A percentile compares a stretch with the other conserved stretches of the same genome.
phyloP scores from a whole-genome alignment of 2,797 vertebrate genomes.

The Sarcoramphus papa region DNA sequence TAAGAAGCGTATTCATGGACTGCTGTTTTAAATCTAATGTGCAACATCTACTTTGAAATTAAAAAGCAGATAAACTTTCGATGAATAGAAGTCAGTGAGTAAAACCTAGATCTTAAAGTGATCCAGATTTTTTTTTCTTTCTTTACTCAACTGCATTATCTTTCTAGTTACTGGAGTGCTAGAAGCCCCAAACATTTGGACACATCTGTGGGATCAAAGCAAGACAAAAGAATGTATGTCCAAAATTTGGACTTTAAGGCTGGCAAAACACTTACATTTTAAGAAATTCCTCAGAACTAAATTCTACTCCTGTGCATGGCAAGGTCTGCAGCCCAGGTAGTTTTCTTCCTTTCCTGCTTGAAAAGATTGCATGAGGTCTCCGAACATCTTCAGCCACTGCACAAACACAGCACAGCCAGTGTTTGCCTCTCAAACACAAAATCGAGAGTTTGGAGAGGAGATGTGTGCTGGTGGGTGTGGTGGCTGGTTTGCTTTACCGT shows the following conservation, averaged over 20 bases:
- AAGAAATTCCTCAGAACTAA: background rate
- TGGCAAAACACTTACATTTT: background rate
- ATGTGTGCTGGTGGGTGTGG: background rate
- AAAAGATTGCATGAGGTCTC: background rate
- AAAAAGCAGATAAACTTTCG: background rate
- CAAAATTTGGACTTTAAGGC: background rate
- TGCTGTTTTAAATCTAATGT: background rate
- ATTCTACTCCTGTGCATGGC: background rate
- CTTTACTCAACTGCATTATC: background rate
- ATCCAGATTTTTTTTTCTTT: background rate
- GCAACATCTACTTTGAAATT: background rate
- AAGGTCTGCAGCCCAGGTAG: background rate
- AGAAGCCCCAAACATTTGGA: background rate
- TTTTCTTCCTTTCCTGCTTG: background rate
- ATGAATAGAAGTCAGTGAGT: background rate
- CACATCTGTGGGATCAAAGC: background rate
- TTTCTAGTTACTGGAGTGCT: background rate
- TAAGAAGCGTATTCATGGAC: background rate
- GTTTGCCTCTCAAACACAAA: background rate
- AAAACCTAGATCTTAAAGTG: background rate
- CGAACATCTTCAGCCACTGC: background rate
- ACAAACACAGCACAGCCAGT: background rate
- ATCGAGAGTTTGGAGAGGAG: background rate
- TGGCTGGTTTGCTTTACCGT: background rate
- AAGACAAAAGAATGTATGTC: background rate